Evolutionary conservation across 2,888 invertebrate genomes (phyloP).

Genomic region (Bellardia pandia): DNA sequence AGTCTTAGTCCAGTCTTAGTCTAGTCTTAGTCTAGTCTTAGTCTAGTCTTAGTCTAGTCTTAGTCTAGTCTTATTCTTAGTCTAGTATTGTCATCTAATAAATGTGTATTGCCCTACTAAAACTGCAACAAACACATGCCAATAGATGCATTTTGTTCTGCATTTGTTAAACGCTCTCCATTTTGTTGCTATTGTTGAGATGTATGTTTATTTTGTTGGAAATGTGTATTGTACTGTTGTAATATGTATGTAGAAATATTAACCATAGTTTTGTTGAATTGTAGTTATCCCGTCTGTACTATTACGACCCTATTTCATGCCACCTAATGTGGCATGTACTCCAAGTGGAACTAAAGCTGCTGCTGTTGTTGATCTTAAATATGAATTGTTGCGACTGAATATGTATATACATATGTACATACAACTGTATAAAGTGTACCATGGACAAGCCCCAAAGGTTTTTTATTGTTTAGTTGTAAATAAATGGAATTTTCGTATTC

Average conservation of each 20-base stretch:
- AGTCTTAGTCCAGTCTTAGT: too few relatives aligned
- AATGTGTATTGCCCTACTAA: background rate
- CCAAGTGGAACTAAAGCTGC: constrained; percentile 33
- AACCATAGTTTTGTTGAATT: constrained; percentile 62
- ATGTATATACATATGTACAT: background rate
- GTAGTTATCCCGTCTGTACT: constrained; percentile 44
- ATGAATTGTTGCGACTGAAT: constrained; percentile 18
- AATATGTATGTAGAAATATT: constrained; percentile 49
- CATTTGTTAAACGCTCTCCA: constrained; percentile 61
- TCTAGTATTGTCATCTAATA: background rate
- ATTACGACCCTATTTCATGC: constrained; percentile 56
- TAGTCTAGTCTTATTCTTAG: too few relatives aligned
- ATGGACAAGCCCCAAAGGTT: constrained; percentile 71
- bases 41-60: too few relatives aligned
- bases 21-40: too few relatives aligned
- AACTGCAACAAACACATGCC: constrained; percentile 33
- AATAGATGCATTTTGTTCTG: constrained; percentile 61
- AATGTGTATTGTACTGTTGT: constrained; percentile 29
- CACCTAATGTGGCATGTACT: constrained; percentile 51
- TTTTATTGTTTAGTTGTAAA: constrained; percentile 47
- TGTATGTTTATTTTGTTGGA: constrained; percentile 22
- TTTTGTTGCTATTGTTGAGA: constrained; percentile 16
- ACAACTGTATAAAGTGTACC: constrained; percentile 13
- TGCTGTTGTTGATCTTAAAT: constrained; percentile 34
- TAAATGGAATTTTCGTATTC: constrained; percentile 54